Evolutionary conservation across 64 coral and sea anemone genomes (phyloP).

Genomic region (Acropora yongei): DNA sequence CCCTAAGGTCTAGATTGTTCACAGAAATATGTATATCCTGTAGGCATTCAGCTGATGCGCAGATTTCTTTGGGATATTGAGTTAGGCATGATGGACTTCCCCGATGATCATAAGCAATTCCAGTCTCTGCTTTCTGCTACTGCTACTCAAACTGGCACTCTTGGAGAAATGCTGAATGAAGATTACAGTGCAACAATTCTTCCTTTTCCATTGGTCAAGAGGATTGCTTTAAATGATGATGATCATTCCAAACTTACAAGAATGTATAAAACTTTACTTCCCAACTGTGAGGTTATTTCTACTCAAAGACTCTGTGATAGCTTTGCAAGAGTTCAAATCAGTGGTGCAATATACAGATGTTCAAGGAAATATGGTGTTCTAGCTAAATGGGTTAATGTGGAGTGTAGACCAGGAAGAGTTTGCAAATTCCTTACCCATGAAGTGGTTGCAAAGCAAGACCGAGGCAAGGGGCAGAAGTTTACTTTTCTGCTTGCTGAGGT

Average conservation of each 20-base stretch:
- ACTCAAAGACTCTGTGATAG: too few relatives aligned
- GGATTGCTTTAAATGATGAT: conserved; percentile 13
- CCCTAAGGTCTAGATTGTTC: too few relatives aligned
- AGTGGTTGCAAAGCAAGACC: background rate
- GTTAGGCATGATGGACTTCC: background rate
- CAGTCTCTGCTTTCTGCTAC: background rate
- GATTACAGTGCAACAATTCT: background rate
- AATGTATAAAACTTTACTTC: too few relatives aligned
- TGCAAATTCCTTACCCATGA: background rate
- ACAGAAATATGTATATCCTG: too few relatives aligned
- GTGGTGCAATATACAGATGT: conserved; percentile 8
- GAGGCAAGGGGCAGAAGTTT: background rate
- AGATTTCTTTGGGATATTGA: conserved; percentile 9
- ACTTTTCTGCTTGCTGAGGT: background rate
- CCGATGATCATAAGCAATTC: background rate
- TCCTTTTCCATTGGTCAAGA: conserved; percentile 16
- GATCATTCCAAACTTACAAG: too few relatives aligned
- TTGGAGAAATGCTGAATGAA: conserved; percentile 17
- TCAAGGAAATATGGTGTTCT: background rate
- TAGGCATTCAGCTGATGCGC: conserved; percentile 26
- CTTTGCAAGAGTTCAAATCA: background rate
- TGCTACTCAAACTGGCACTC: background rate
- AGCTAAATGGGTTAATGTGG: conserved; percentile 12
- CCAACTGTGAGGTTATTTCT: too few relatives aligned
- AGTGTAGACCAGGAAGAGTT: conserved; percentile 15